Evolutionary conservation across 2,113 vertebrate species (phyloP).

Genomic region (Tyto alba): DNA sequence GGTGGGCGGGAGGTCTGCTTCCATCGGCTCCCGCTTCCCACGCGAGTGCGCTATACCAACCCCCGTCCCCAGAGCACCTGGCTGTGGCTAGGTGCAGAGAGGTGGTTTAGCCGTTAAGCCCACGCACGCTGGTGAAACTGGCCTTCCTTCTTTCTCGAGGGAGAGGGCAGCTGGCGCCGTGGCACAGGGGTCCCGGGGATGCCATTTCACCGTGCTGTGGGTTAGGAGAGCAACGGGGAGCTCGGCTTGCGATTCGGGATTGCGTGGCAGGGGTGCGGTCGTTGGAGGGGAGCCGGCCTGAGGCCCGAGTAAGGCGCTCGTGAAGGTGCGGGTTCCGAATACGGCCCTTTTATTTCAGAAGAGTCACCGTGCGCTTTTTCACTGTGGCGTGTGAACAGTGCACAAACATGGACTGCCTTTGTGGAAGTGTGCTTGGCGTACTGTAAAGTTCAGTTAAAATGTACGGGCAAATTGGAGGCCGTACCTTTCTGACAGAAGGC

Average conservation of each 20-base stretch:
- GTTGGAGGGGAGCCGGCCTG: not conserved
- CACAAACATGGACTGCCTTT: accelerated
- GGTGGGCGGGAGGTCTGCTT: not conserved
- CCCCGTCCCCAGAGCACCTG: not conserved
- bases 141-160: not conserved
- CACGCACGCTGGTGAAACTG: accelerated
- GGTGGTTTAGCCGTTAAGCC: not conserved
- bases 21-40: accelerated
- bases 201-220: accelerated
- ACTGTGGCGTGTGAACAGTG: not conserved
- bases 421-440: not conserved
- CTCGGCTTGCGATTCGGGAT: accelerated
- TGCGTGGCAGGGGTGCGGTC: not conserved
- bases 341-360: not conserved
- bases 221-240: not conserved
- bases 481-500: not conserved
- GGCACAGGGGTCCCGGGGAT: not conserved
- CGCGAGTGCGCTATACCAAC: accelerated
- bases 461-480: accelerated
- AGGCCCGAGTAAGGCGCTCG: accelerated
- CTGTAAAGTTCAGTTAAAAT: not conserved
- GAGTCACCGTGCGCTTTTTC: not conserved
- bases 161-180: not conserved
- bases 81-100: not conserved
- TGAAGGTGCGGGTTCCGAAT: not conserved